These are phyloP conservation scores for Ciconia boyciana DNA, from an alignment of 2,113 vertebrate genomes.

Conservation along the genomic window DNA sequence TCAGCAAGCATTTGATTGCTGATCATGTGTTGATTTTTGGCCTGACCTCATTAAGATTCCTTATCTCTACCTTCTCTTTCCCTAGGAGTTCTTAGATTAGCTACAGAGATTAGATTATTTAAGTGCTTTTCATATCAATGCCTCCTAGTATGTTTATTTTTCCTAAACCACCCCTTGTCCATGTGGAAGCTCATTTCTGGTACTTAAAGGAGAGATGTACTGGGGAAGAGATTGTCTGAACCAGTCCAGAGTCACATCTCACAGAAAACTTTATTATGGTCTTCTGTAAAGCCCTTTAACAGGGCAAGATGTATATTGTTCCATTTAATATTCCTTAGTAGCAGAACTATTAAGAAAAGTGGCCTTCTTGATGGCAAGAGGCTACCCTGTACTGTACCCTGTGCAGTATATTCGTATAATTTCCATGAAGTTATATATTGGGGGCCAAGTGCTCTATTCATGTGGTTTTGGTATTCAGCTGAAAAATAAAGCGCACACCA, in stretches of 20 bases:
- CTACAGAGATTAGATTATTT: constrained; percentile 56
- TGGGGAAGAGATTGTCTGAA: not conserved
- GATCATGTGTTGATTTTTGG: constrained; percentile 38
- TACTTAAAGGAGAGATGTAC: not conserved
- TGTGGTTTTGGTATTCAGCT: not conserved
- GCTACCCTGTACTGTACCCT: not conserved
- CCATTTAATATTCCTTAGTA: not conserved
- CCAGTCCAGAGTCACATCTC: not conserved
- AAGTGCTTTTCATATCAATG: constrained; percentile 30
- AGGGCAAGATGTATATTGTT: not conserved
- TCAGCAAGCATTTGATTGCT: constrained; percentile 30
- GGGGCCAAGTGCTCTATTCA: not conserved
- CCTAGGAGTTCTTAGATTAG: constrained; percentile 52
- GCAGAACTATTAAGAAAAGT: not conserved
- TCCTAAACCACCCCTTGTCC: not conserved
- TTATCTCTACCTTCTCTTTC: constrained; percentile 40
- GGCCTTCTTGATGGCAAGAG: not conserved
- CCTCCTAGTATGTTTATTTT: not conserved
- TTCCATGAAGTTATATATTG: not conserved
- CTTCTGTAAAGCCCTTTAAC: not conserved
- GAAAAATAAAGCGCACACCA: not conserved
- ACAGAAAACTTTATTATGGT: not conserved
- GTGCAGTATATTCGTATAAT: not conserved
- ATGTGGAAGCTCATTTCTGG: not conserved
- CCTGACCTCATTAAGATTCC: constrained; percentile 47